A percentile compares a stretch with the other conserved stretches of the same genome.
Evolutionary conservation across 2,888 invertebrate genomes (phyloP).

Genomic region (Clusia tigrina): DNA sequence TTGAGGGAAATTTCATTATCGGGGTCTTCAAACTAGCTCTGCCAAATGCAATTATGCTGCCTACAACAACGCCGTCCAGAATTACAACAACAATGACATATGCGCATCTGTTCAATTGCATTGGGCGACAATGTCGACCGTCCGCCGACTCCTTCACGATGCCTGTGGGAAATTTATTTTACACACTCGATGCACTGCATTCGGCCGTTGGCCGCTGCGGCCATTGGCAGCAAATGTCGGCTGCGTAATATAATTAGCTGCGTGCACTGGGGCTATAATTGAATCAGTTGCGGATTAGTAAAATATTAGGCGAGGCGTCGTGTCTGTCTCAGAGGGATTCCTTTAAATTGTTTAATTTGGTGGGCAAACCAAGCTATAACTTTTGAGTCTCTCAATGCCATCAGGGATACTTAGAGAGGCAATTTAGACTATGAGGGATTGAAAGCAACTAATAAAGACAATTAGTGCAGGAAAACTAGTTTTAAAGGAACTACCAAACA

Average conservation of each 20-base stretch:
- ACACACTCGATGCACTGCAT: not conserved
- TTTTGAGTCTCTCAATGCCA: no score
- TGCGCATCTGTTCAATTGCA: not conserved
- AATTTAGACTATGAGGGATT: no score
- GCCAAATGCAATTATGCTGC: not conserved
- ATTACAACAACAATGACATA: not conserved
- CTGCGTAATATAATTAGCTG: constrained; percentile 27
- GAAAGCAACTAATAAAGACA: no score
- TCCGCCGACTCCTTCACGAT: not conserved
- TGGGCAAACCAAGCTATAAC: no score
- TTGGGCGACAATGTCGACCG: not conserved
- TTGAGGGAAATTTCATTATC: constrained; percentile 1
- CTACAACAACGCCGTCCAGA: not conserved
- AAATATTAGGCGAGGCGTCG: no score
- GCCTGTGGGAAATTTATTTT: constrained; percentile 8
- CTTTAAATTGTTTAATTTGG: no score
- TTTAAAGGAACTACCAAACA: no score
- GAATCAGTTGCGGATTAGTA: constrained; percentile 10
- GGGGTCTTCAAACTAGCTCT: no score
- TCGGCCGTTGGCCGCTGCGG: not conserved
- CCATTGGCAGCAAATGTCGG: not conserved
- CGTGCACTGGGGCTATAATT: constrained; percentile 27
- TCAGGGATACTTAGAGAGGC: no score
- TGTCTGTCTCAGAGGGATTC: no score
- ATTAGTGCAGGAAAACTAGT: no score